A percentile compares a stretch with the other conserved stretches of the same genome.
Conservation (phyloP, 37 sponge, comb jelly and placozoan species). For the Theonella swinhoei region DNA sequence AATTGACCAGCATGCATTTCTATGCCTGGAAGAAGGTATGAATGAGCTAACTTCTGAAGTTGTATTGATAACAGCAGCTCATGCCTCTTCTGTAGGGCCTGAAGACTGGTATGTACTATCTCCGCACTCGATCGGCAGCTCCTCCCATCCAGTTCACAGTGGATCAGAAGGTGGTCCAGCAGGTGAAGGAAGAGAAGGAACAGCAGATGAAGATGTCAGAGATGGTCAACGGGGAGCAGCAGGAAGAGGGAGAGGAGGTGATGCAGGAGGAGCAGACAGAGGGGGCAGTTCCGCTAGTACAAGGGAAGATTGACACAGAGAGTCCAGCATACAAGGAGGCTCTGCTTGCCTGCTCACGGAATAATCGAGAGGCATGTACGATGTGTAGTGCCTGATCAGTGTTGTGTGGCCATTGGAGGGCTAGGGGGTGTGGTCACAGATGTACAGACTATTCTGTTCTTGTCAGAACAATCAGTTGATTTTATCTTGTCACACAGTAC, state of each 20-base stretch:
- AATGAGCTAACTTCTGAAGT: not conserved
- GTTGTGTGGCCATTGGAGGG: no score
- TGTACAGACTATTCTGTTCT: no score
- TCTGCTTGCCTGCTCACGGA: constrained; percentile 74
- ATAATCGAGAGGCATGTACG: constrained; percentile 90
- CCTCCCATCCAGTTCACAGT: constrained; percentile 99
- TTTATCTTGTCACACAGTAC: no score
- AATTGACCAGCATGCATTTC: constrained; percentile 99
- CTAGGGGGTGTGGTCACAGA: no score
- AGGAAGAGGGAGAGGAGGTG: constrained; percentile 26
- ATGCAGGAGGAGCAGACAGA: constrained; percentile 42
- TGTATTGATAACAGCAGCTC: no score
- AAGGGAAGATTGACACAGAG: no score
- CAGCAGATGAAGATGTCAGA: no score
- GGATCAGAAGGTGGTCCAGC: constrained; percentile 79
- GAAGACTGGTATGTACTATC: constrained; percentile 99
- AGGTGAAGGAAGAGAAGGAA: constrained; percentile 39
- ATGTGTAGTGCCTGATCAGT: constrained; percentile 87
- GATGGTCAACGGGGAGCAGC: constrained; percentile 30
- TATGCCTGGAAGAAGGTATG: constrained; percentile 97
- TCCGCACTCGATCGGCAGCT: constrained; percentile 93
- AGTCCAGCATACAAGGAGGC: no score
- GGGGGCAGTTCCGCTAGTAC: no score
- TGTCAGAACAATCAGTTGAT: no score
- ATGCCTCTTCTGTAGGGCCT: no score